Conservation (phyloP, 1,140 invertebrate genomes). For the Ruditapes philippinarum region DNA sequence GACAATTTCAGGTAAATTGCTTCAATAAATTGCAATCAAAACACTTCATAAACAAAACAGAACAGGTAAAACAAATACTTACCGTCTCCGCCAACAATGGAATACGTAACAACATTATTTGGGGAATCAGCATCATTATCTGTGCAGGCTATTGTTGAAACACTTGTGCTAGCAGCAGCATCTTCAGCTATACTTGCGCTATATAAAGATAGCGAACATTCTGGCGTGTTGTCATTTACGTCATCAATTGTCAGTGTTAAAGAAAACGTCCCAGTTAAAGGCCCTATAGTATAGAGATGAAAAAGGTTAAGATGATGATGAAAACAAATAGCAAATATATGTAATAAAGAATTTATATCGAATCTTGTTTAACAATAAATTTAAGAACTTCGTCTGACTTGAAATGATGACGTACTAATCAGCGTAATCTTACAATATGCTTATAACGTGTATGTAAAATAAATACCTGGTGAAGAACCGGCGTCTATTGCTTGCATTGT, state of each 20-base stretch:
- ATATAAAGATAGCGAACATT: conserved; percentile 56
- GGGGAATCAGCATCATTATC: conserved; percentile 66
- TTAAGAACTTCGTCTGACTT: no score
- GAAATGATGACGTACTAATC: no score
- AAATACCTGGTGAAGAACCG: conserved; percentile 62
- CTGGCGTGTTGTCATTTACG: conserved; percentile 49
- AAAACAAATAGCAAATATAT: no score
- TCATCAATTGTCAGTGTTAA: conserved; percentile 46
- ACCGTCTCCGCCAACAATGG: conserved; percentile 63
- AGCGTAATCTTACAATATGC: no score
- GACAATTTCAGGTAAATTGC: no score
- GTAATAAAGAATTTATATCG: no score
- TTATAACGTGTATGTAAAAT: no score
- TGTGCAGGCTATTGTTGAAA: conserved; percentile 50
- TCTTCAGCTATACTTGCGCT: conserved; percentile 63
- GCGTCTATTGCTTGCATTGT: conserved; percentile 70
- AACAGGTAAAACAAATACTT: neutral
- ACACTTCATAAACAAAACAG: no score
- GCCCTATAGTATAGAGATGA: conserved; percentile 1
- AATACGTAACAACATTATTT: conserved; percentile 66
- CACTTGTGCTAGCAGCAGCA: conserved; percentile 14
- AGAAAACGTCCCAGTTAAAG: conserved; percentile 36
- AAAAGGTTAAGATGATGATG: no score
- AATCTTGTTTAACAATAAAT: no score
- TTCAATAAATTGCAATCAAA: no score